Conservation (phyloP, 2,888 invertebrate genomes). For the Lasiommata megera region DNA sequence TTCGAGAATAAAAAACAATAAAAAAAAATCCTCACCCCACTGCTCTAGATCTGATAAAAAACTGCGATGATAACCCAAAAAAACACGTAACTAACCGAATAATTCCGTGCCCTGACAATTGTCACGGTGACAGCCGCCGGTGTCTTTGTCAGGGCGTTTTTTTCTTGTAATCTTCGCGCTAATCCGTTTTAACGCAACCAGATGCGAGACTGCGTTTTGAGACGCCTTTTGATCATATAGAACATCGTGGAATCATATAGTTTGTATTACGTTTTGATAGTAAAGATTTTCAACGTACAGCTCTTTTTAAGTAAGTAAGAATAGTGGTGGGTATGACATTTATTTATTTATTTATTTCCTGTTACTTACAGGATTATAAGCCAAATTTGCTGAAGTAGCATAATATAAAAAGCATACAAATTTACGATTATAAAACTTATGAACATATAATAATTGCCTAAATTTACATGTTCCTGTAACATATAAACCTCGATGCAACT, state of each 20-base stretch:
- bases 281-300: no score
- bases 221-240: slow-evolving; percentile 17
- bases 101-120: slow-evolving; percentile 69
- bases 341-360: no score
- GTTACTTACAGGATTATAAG: no score
- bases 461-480: no score
- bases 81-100: slow-evolving; percentile 59
- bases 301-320: no score
- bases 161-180: slow-evolving; percentile 72
- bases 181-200: slow-evolving; percentile 80
- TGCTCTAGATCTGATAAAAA: slow-evolving; percentile 48
- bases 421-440: no score
- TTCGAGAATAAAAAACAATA: background rate
- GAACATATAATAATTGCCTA: no score
- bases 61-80: slow-evolving; percentile 52
- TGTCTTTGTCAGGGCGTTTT: slow-evolving; percentile 69
- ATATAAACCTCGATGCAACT: no score
- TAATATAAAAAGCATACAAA: no score
- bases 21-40: slow-evolving; percentile 30
- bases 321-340: no score
- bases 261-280: no score
- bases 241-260: background rate
- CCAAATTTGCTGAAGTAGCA: no score
- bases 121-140: slow-evolving; percentile 74
- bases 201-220: slow-evolving; percentile 55